phyloP scores from a whole-genome alignment of 1,140 invertebrate genomes.

The Papilio helenus region DNA sequence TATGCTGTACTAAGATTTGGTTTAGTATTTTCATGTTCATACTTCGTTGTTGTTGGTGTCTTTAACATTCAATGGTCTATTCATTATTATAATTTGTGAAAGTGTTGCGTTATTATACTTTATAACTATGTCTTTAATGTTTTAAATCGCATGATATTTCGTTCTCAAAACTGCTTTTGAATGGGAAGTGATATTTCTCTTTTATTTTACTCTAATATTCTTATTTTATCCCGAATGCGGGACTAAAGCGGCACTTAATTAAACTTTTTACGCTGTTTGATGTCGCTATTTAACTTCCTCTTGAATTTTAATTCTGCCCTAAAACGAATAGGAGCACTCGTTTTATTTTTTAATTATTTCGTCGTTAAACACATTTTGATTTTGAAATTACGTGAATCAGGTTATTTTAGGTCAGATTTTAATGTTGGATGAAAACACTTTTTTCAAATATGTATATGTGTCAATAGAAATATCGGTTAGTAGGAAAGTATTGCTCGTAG shows the following conservation, averaged over 20 bases:
- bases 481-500: background rate
- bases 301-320: conserved; percentile 36
- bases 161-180: background rate
- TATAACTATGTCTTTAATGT: background rate
- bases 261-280: conserved; percentile 38
- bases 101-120: background rate
- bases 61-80: background rate
- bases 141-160: background rate
- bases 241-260: conserved; percentile 34
- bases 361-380: conserved; percentile 2
- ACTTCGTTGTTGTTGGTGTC: background rate
- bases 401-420: background rate
- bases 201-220: conserved; percentile 22
- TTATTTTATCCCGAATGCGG: conserved; percentile 29
- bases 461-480: background rate
- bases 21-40: background rate
- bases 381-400: background rate
- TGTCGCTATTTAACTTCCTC: conserved; percentile 36
- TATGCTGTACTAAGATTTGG: conserved; percentile 1
- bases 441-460: background rate
- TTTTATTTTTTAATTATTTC: conserved; percentile 18
- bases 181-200: conserved; percentile 3
- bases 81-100: background rate
- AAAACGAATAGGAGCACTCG: conserved; percentile 24
- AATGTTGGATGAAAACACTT: background rate